phyloP scores from a whole-genome alignment of 1,140 invertebrate species.

The Lysiphlebus fabarum region DNA sequence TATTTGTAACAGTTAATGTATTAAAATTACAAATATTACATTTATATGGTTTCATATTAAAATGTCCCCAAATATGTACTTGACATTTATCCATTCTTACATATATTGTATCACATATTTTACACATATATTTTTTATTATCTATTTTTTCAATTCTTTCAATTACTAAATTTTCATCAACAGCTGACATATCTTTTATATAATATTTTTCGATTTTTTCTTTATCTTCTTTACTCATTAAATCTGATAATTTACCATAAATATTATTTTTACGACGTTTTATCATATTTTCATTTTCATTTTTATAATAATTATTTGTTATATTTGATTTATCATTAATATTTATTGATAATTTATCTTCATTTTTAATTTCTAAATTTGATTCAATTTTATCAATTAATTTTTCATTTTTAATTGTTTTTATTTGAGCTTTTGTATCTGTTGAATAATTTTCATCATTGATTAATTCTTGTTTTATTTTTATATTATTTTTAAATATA shows the following conservation, averaged over 20 bases:
- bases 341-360: too few species aligned
- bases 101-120: conserved; percentile 34
- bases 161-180: conserved; percentile 29
- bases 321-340: too few species aligned
- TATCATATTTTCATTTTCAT: conserved; percentile 16
- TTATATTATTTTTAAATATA: too few species aligned
- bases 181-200: conserved; percentile 31
- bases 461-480: too few species aligned
- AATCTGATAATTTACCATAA: conserved; percentile 34
- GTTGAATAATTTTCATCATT: too few species aligned
- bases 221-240: conserved; percentile 40
- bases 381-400: too few species aligned
- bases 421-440: too few species aligned
- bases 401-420: too few species aligned
- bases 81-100: conserved; percentile 40
- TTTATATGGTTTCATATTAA: conserved; percentile 45
- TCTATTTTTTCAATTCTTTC: conserved; percentile 29
- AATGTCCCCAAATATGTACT: conserved; percentile 43
- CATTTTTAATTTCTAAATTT: too few species aligned
- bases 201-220: conserved; percentile 35
- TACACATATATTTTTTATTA: conserved; percentile 34
- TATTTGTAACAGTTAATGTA: conserved; percentile 43
- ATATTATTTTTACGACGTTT: conserved; percentile 16
- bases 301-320: conserved; percentile 4
- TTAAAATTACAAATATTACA: conserved; percentile 52